Conservation (phyloP, 92 coral and sea anemone species). For the Siderastrea siderea region DNA sequence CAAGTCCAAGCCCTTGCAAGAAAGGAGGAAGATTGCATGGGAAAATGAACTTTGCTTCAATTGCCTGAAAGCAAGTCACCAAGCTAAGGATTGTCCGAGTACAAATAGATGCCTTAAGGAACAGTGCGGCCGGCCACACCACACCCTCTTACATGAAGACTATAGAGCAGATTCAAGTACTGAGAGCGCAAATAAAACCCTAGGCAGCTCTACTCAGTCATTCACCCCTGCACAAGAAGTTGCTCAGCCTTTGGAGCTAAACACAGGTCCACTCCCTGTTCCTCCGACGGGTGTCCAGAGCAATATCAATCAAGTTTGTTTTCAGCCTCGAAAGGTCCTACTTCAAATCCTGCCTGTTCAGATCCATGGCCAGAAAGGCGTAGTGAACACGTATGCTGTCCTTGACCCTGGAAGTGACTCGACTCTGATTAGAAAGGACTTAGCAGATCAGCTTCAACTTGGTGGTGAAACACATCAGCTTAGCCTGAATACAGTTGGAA, state of each 20-base stretch:
- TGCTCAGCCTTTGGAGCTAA: background rate
- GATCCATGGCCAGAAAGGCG: background rate
- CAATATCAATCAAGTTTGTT: conserved; percentile 25
- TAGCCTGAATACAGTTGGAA: conserved; percentile 30
- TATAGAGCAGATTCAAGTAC: background rate
- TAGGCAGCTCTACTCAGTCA: background rate
- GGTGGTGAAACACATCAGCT: too few species aligned
- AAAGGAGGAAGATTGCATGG: conserved; percentile 33
- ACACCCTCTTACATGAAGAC: conserved; percentile 43
- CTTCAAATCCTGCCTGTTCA: conserved; percentile 35
- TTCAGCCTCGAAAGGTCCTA: conserved; percentile 29
- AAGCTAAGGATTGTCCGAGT: conserved; percentile 55
- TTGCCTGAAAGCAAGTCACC: conserved; percentile 46
- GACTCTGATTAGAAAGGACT: too few species aligned
- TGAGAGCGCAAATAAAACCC: background rate
- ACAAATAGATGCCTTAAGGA: conserved; percentile 30
- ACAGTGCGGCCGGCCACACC: conserved; percentile 36
- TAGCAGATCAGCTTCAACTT: too few species aligned
- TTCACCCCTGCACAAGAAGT: background rate
- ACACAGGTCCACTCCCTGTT: too few species aligned
- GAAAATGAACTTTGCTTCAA: background rate
- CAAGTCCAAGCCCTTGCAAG: conserved; percentile 18
- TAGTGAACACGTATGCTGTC: background rate
- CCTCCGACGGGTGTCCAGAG: background rate
- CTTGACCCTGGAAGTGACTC: too few species aligned